Evolutionary conservation across 2,113 vertebrate genomes (phyloP).

Genomic region (Bagarius yarrelli): DNA sequence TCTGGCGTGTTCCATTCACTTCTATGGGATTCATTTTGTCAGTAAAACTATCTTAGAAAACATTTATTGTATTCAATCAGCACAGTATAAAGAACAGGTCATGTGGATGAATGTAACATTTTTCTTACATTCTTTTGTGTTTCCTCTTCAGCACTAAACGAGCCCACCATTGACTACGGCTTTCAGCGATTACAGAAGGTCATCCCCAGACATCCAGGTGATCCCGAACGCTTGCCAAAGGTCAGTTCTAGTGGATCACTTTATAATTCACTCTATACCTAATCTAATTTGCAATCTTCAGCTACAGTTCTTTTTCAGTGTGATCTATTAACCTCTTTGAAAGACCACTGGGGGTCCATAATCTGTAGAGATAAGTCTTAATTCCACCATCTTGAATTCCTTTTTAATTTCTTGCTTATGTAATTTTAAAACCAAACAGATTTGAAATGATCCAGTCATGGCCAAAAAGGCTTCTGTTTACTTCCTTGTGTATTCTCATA

Average conservation of each 20-base stretch:
- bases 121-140: constrained; percentile 50
- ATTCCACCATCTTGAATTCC: neutral
- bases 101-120: neutral
- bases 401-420: neutral
- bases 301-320: neutral
- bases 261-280: too few relatives aligned
- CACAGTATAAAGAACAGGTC: neutral
- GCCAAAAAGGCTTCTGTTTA: constrained; percentile 23
- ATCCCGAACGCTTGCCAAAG: constrained; percentile 96
- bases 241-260: constrained; percentile 62
- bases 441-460: constrained; percentile 15
- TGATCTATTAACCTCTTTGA: neutral
- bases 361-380: neutral
- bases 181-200: constrained; percentile 98
- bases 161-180: constrained; percentile 97
- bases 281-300: neutral
- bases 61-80: neutral
- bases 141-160: constrained; percentile 83
- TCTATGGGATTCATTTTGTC: constrained; percentile 10
- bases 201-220: constrained; percentile 94
- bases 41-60: neutral
- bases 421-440: too few relatives aligned
- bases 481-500: constrained; percentile 59
- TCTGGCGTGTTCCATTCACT: constrained; percentile 1
- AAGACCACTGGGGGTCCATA: neutral